Base-by-base conservation (phyloP, 2,888 invertebrate species). In the Therioaphis trifolii region DNA sequence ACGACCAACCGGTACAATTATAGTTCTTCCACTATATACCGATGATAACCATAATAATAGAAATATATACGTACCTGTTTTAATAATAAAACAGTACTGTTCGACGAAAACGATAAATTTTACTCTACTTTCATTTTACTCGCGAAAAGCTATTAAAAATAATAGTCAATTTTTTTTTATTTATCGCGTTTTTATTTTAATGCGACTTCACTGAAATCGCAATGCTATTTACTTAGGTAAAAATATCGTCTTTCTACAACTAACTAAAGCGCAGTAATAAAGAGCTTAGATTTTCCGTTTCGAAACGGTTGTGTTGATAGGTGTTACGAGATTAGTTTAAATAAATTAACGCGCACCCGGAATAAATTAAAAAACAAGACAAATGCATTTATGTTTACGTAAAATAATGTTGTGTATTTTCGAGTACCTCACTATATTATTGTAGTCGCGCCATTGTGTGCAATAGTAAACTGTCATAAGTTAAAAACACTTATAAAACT, bases 281-380 rank as follows among this genome's bases (percentile, higher is more conserved):
- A 72, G 3, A 21, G n/a, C 35, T 35, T 21, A 12, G 35, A 72
- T 35, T 72, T 52, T 15, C 21, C 52, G n/a, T n/a, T 55, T 52
- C 21, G 52, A 14, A 72, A 52, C 52, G 52, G 52, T 35, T 52
- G 21, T 21, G 35, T 72, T 72, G 21, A 55, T 52, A 35, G n/a
- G 21, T 35, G 29, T 72, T 21, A 55, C 14, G 18, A 21, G 15
- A 52, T 72, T 52, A 72, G 14, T 72, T 21, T 58, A 21, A 58
- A 21, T 58, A 35, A 52, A 55, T 35, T 7, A 55, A 14, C 49
- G n/a, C 29, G n/a, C 7, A 21, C 72, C 52, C 27, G 5, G 52
- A 72, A 72, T 52, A 72, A 72, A 72, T 72, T 72, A 72, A 72
- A 72, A 49, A n/a, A 71, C 5, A 49, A 49, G 49, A 71, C 11